A percentile compares a stretch with the other conserved stretches of the same genome.
These are phyloP conservation scores for Drosophila mimetica DNA, from an alignment of 2,888 invertebrate genomes.

Conservation along the genomic window DNA sequence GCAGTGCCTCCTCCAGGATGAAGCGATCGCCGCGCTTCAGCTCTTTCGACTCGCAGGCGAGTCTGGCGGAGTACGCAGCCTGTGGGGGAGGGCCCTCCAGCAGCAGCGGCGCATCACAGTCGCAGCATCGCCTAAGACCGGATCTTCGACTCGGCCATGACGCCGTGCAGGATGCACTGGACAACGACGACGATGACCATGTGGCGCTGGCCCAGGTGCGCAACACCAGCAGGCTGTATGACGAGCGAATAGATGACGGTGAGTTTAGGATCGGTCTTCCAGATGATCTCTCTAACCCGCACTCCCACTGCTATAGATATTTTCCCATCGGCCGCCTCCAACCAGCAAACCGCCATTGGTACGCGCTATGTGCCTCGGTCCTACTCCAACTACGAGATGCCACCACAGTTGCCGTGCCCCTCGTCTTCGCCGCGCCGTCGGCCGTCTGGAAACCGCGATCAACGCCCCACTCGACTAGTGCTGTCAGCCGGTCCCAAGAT, in stretches of 20 bases:
- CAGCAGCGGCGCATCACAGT: constrained; percentile 18
- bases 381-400: constrained; percentile 84
- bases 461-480: constrained; percentile 76
- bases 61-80: constrained; percentile 83
- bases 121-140: constrained; percentile 39
- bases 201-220: constrained; percentile 64
- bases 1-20: constrained; percentile 80
- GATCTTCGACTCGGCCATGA: constrained; percentile 55
- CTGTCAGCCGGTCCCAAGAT: constrained; percentile 71
- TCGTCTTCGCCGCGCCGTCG: constrained; percentile 61
- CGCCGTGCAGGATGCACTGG: constrained; percentile 42
- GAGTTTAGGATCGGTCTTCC: neutral
- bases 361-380: constrained; percentile 83
- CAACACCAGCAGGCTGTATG: constrained; percentile 63
- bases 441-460: constrained; percentile 43
- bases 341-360: constrained; percentile 46
- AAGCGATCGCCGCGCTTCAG: constrained; percentile 84
- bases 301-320: constrained; percentile 39
- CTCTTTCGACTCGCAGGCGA: constrained; percentile 85
- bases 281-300: neutral
- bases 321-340: constrained; percentile 58
- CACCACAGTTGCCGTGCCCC: constrained; percentile 63
- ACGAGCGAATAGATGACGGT: constrained; percentile 69
- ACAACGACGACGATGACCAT: constrained; percentile 58
- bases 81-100: constrained; percentile 44